Base-by-base conservation (phyloP, 2,888 invertebrate species). In the Fragum sueziense region DNA sequence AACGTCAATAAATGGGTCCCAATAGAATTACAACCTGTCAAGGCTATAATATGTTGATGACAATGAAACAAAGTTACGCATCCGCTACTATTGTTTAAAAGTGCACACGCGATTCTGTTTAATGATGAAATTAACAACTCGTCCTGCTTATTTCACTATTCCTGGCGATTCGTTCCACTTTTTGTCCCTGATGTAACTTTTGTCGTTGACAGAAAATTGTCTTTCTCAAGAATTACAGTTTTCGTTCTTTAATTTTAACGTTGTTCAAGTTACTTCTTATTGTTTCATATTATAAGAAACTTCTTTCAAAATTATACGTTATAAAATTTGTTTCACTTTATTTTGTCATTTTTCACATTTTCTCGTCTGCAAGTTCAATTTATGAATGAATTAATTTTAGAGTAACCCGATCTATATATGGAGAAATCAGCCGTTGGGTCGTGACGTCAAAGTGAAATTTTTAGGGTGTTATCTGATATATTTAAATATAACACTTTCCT, bases 401-500 rank as follows among this genome's bases (percentile, higher is more conserved):
- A 65, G 65, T 4, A 0, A 25, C 0, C 4, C 25, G 65, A 4
- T 41, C 33, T 65, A 34, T 65, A 41, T 65, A 65, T 27, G 17
- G 27, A 29, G 1, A 57, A 3, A 25, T 65, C 61, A 20, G 7
- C 47, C 47, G 47, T 14, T 25, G 22, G 65, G 65, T 22, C 22
- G 25, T 41, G 41, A 27, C 37, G 65, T 65, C 65, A 65, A 41
- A 41, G 34, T 41, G 41, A 65, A 22, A 65, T 37, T 65, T 22
- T 41, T 41, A n/a, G 9, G 65, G 33, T 33, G 65, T 65, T 65
- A 65, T 65, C 37, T 61, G 61, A 61, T 61, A 61, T 33, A 57
- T 57, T 57, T 57, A 57, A 57, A 57, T 27, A 27, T 57, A 57
- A 22, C 57, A 22, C 27, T 57, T 27, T 57, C 9, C 47, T 47